phyloP scores from a whole-genome alignment of 2,113 vertebrate genomes.

The Theristicus caerulescens region DNA sequence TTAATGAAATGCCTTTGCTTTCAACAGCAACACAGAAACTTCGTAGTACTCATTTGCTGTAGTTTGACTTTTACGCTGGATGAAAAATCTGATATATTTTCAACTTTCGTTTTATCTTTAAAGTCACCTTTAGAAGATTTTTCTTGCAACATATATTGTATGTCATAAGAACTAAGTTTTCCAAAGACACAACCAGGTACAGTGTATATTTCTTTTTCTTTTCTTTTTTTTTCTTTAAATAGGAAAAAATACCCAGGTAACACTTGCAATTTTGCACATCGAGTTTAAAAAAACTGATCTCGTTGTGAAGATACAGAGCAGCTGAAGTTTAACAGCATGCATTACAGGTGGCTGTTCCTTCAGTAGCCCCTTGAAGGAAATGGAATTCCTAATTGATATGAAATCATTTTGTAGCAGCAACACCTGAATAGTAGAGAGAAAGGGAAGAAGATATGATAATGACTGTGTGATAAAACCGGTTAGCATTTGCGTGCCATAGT shows the following conservation, averaged over 20 bases:
- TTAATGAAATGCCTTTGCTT: conserved; percentile 19
- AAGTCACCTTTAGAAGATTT: background rate
- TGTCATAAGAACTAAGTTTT: background rate
- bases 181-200: background rate
- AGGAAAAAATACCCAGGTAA: background rate
- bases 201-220: background rate
- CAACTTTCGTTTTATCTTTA: background rate
- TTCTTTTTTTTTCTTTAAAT: background rate
- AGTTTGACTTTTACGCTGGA: background rate
- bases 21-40: background rate
- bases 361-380: conserved; percentile 55
- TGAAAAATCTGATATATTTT: background rate
- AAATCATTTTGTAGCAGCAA: conserved; percentile 42
- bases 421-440: conserved; percentile 62
- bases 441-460: conserved; percentile 55
- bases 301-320: background rate
- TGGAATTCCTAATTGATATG: conserved; percentile 52
- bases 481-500: conserved; percentile 64
- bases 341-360: conserved; percentile 48
- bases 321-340: conserved; percentile 24
- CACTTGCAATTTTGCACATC: background rate
- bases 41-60: background rate
- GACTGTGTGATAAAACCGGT: conserved; percentile 61
- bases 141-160: background rate
- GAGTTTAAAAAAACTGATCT: background rate